These are phyloP conservation scores for Amiota mariae DNA, from an alignment of 2,888 invertebrate genomes.

Conservation along the genomic window DNA sequence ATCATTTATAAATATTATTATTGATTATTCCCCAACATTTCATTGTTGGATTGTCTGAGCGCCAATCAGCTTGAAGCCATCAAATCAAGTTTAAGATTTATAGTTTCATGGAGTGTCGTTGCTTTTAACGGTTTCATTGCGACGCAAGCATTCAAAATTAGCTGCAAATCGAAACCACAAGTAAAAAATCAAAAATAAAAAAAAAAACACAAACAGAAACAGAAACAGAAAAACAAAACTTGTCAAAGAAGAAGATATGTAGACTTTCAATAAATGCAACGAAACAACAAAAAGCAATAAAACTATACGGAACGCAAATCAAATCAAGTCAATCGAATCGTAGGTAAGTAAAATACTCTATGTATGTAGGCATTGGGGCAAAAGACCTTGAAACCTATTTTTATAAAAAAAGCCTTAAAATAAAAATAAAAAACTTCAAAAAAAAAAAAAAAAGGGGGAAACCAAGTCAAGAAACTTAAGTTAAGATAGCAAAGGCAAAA, in stretches of 20 bases:
- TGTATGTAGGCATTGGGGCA: conserved; percentile 2
- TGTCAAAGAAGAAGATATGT: background rate
- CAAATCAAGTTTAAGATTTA: conserved; percentile 57
- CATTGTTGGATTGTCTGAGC: background rate
- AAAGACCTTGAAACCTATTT: conserved; percentile 61
- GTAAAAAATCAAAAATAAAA: conserved; percentile 34
- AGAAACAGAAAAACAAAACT: conserved; percentile 42
- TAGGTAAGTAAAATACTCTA: conserved; percentile 15
- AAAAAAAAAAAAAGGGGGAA: background rate
- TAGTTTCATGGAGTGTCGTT: conserved; percentile 44
- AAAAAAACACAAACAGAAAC: conserved; percentile 50
- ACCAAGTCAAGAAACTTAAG: background rate
- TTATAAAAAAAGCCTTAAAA: conserved; percentile 36
- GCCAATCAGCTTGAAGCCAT: conserved; percentile 42
- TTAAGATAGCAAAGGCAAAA: background rate
- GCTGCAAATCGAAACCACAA: conserved; percentile 39
- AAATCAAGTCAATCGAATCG: conserved; percentile 18
- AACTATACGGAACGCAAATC: conserved; percentile 21
- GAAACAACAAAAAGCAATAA: conserved; percentile 53
- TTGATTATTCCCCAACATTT: conserved; percentile 19
- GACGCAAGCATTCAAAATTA: conserved; percentile 54
- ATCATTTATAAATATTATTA: conserved; percentile 1
- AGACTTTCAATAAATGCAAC: conserved; percentile 36
- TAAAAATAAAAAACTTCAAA: conserved; percentile 34
- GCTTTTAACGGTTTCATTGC: conserved; percentile 29